Evolutionary conservation across 2,113 vertebrate genomes (phyloP).

Genomic region (Anarrhichthys ocellatus): DNA sequence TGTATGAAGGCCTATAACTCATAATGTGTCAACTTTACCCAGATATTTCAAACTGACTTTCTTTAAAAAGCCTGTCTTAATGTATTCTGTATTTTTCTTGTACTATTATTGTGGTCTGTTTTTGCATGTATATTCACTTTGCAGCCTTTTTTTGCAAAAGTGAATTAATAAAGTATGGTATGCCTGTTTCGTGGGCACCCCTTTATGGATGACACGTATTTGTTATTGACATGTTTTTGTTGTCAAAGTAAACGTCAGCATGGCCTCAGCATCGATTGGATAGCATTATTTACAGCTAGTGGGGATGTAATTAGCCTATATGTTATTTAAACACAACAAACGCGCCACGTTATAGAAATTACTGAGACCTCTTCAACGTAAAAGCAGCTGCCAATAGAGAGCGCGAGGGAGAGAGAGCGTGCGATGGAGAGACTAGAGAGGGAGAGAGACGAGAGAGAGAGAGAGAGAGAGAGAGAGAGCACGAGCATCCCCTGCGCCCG

Average conservation of each 20-base stretch:
- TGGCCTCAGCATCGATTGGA: background rate
- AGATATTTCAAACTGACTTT: background rate
- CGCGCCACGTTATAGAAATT: background rate
- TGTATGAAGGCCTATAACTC: background rate
- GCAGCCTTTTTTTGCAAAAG: background rate
- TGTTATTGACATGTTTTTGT: background rate
- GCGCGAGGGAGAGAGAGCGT: slow-evolving; percentile 10
- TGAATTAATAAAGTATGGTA: background rate
- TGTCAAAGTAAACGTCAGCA: background rate
- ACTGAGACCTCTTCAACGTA: background rate
- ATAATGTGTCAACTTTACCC: background rate
- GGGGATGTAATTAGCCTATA: background rate
- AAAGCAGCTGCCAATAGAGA: slow-evolving; percentile 6
- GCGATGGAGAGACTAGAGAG: slow-evolving; percentile 18
- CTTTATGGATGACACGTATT: background rate
- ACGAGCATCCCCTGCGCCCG: slow-evolving; percentile 49
- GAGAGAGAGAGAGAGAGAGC: slow-evolving; percentile 26
- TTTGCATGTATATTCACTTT: background rate
- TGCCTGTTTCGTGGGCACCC: too few species aligned
- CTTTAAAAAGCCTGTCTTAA: background rate
- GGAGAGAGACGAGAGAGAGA: slow-evolving; percentile 19
- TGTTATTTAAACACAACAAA: background rate
- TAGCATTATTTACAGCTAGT: background rate
- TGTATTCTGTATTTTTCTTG: background rate
- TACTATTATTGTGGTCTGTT: background rate